These are phyloP conservation scores for Mythimna ferrago DNA, from an alignment of 2,888 invertebrate species.

Conservation along the genomic window DNA sequence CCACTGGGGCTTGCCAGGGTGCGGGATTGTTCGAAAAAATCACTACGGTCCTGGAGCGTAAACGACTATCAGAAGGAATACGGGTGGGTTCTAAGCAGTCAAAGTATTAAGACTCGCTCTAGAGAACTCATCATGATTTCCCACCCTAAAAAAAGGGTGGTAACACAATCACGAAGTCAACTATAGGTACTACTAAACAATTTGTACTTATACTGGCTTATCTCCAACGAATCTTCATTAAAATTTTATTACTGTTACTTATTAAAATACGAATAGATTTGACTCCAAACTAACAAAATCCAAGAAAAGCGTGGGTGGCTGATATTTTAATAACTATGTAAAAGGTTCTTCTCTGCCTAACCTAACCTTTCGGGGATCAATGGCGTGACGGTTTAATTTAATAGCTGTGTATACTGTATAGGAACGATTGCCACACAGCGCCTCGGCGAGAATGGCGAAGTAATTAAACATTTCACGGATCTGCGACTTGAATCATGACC, in stretches of 20 bases:
- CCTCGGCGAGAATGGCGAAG: constrained; percentile 43
- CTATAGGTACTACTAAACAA: neutral
- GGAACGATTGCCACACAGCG: constrained; percentile 43
- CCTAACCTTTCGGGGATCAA: constrained; percentile 38
- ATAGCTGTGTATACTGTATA: constrained; percentile 41
- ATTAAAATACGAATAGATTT: neutral
- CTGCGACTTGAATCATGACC: constrained; percentile 48
- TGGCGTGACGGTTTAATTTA: constrained; percentile 45
- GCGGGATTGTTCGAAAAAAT: no score
- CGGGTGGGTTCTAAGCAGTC: no score
- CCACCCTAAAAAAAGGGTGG: neutral
- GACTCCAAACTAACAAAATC: constrained; percentile 1
- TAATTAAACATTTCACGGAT: constrained; percentile 63
- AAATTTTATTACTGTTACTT: neutral
- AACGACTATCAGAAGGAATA: no score
- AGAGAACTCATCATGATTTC: no score
- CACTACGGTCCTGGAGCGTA: no score
- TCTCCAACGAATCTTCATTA: neutral
- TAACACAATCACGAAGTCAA: neutral
- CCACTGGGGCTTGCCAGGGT: no score
- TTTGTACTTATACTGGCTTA: neutral
- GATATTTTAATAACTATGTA: constrained; percentile 3
- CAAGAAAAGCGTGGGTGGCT: neutral
- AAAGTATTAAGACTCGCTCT: no score
- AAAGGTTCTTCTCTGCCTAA: constrained; percentile 20